Conservation (phyloP, 2,113 vertebrate species). For the Myiagra hebetior region DNA sequence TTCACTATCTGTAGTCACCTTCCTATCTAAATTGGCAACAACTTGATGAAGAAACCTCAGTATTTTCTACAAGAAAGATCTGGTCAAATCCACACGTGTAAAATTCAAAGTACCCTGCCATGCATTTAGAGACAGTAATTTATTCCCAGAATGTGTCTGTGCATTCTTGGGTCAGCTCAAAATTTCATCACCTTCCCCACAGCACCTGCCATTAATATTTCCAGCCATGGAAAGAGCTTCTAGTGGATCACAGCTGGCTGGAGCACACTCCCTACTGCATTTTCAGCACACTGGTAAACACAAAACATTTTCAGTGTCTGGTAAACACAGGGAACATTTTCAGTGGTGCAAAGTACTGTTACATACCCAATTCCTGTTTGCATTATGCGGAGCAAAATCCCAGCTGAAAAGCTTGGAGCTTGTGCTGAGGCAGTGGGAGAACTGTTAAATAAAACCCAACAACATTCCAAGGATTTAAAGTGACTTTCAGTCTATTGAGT, state of each 20-base stretch:
- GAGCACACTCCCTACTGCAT: background rate
- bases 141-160: background rate
- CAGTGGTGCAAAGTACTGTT: background rate
- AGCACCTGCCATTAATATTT: background rate
- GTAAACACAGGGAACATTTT: background rate
- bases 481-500: background rate
- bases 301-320: background rate
- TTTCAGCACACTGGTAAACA: background rate
- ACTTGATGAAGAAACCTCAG: background rate
- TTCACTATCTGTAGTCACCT: background rate
- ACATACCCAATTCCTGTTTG: background rate
- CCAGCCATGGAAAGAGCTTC: background rate
- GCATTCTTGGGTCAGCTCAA: background rate
- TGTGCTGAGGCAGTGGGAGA: background rate
- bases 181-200: background rate
- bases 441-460: background rate
- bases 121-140: background rate
- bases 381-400: background rate
- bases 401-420: background rate
- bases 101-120: background rate
- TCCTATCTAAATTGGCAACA: background rate
- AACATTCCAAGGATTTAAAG: background rate
- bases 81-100: background rate
- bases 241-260: background rate
- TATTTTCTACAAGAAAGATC: background rate